A percentile compares a stretch with the other conserved stretches of the same genome.
These are phyloP conservation scores for Drepana arcuata DNA, from an alignment of 1,140 invertebrate genomes.

Conservation along the genomic window DNA sequence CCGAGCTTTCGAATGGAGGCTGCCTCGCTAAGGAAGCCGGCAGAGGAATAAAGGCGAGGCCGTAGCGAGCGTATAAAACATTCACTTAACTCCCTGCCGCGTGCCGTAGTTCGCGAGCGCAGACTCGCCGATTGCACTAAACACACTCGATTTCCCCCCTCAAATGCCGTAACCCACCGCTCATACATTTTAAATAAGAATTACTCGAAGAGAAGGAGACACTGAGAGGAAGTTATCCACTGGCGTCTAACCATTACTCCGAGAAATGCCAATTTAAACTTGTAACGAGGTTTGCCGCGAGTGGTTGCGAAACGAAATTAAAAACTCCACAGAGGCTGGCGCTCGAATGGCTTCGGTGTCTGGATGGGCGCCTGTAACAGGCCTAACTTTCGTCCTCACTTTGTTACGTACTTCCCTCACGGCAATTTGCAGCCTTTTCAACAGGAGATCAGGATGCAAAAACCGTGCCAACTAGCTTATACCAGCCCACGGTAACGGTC, in stretches of 20 bases:
- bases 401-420: conserved; percentile 39
- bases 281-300: conserved; percentile 66
- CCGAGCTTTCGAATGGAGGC: no score
- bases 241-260: conserved; percentile 60
- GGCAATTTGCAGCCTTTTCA: conserved; percentile 44
- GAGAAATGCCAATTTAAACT: conserved; percentile 71
- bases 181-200: conserved; percentile 67
- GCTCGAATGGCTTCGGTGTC: conserved; percentile 37
- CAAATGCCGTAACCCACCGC: conserved; percentile 2
- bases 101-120: no score
- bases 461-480: conserved; percentile 26
- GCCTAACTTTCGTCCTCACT: conserved; percentile 57
- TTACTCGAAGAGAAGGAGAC: conserved; percentile 50
- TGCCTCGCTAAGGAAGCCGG: no score
- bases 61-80: no score
- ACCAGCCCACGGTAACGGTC: not conserved
- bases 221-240: conserved; percentile 41
- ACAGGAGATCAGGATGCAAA: conserved; percentile 33
- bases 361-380: conserved; percentile 38
- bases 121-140: no score
- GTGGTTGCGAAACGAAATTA: conserved; percentile 64
- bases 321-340: conserved; percentile 48
- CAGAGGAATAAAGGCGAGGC: no score
- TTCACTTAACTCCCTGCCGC: no score
- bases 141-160: no score